A percentile compares a stretch with the other conserved stretches of the same genome.
Conservation (phyloP, 2,888 invertebrate genomes). For the Erebia palarica region DNA sequence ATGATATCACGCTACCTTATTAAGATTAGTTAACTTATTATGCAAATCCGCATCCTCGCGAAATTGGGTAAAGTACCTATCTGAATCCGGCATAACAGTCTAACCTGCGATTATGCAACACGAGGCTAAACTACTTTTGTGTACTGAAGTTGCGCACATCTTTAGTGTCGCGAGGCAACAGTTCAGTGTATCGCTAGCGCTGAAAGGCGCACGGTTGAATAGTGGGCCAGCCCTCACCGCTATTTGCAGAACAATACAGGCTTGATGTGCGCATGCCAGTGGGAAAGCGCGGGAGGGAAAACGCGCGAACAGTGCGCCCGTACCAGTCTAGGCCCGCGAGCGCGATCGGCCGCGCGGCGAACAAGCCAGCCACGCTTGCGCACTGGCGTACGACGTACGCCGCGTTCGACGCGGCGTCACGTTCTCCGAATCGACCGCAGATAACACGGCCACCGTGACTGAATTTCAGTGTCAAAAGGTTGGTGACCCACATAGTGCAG, state of each 20-base stretch:
- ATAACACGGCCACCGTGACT: constrained; percentile 72
- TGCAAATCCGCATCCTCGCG: constrained; percentile 9
- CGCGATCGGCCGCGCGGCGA: constrained; percentile 77
- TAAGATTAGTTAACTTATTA: neutral
- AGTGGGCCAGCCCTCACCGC: constrained; percentile 73
- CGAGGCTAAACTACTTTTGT: constrained; percentile 30
- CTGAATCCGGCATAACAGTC: constrained; percentile 7
- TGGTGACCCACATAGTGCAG: constrained; percentile 68
- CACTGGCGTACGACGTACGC: constrained; percentile 76
- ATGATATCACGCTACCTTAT: neutral
- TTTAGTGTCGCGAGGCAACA: constrained; percentile 52
- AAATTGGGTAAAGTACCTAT: constrained; percentile 8
- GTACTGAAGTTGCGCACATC: constrained; percentile 45
- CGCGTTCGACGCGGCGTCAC: constrained; percentile 79
- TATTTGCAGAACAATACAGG: constrained; percentile 81
- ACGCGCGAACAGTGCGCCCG: constrained; percentile 58
- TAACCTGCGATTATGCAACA: constrained; percentile 32
- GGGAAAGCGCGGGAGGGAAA: constrained; percentile 68
- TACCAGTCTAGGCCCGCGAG: constrained; percentile 76
- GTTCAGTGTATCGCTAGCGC: constrained; percentile 59
- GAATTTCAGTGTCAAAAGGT: constrained; percentile 81
- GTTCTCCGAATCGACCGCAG: constrained; percentile 77
- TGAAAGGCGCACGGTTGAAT: constrained; percentile 59
- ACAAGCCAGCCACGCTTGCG: constrained; percentile 66
- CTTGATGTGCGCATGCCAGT: constrained; percentile 78